Base-by-base conservation (phyloP, 2,797 vertebrate genomes). In the Phylloscopus collybita region DNA sequence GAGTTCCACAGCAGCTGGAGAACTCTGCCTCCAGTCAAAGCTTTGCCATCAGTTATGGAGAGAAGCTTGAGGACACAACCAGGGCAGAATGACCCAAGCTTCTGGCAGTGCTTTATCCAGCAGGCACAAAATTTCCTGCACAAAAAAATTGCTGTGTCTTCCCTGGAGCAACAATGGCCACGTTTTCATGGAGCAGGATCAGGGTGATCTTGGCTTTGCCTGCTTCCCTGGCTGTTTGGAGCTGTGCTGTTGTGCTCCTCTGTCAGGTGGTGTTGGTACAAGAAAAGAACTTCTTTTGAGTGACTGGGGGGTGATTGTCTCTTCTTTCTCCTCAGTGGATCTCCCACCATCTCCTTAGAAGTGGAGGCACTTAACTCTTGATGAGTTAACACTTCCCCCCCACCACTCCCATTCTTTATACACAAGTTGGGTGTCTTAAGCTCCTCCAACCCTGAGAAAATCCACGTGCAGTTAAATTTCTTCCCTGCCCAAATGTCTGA, bases 331-430 rank as follows among this genome's bases (percentile, higher is more conserved):
- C 44, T 64, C 10, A 11, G 29, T 13, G 15, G 16, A 11, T 59
- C 19, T 81, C n/a, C 10, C 22, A 25, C 18, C 10, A 9, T 54
- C 9, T 65, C 18, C 10, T 82, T 49, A n/a, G 40, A 19, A 51
- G 11, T 10, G 27, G 27, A 76, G 42, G 40, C 16, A 4, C 0
- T 2, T 23, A 5, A 22, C 11, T 70, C 34, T 45, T 61, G 4
- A 3, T 2, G 7, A 40, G 44, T 45, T 45, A 29, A 22, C 4
- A 1, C 38, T 8, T 5, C 2, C 7, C 9, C 17, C 1, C 9
- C 34, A 34, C 34, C 34, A 34, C 34, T 51, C 36, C 7, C 22
- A 5, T 34, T 69, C 29, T 61, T 74, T 40, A 8, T 45, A 18
- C 14, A 9, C 4, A 25, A 47, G 12, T 21, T 59, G 5, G 5